A percentile compares a stretch with the other conserved stretches of the same genome.
Evolutionary conservation across 1,140 invertebrate genomes (phyloP).

Genomic region (Aporrectodea caliginosa): DNA sequence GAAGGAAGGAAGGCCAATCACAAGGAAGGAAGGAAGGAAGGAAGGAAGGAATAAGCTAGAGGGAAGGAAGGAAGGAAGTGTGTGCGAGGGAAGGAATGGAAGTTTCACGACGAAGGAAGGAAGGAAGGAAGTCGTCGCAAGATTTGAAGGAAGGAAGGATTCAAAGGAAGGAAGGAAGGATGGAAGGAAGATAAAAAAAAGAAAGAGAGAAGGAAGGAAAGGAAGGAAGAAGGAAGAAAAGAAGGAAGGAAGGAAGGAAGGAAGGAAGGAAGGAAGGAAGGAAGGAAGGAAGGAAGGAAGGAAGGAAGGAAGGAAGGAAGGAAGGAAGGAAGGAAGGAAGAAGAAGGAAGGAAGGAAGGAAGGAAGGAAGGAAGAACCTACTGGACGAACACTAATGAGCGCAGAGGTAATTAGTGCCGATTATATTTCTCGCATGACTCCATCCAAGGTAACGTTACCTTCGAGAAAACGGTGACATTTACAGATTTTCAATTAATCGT

Average conservation of each 20-base stretch:
- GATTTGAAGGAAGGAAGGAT: neutral
- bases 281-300: neutral
- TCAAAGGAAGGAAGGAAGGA: constrained; percentile 1
- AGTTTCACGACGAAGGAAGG: neutral
- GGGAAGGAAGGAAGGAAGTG: neutral
- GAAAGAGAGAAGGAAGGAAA: constrained; percentile 14
- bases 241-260: neutral
- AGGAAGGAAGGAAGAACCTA: constrained; percentile 10
- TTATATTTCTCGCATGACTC: no score
- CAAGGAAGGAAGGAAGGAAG: neutral
- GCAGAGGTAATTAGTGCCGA: no score
- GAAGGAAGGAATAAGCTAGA: neutral
- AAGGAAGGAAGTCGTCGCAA: neutral
- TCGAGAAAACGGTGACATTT: no score
- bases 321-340: neutral
- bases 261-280: constrained; percentile 3
- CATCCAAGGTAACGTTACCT: no score
- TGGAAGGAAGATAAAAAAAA: constrained; percentile 4
- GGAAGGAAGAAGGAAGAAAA: neutral
- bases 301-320: constrained; percentile 10
- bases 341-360: constrained; percentile 2
- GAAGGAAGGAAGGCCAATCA: neutral
- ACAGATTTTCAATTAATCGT: no score
- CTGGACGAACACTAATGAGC: no score
- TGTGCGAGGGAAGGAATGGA: neutral